Evolutionary conservation across 2,113 vertebrate species (phyloP).

Genomic region (Gnathonemus longibarbis): DNA sequence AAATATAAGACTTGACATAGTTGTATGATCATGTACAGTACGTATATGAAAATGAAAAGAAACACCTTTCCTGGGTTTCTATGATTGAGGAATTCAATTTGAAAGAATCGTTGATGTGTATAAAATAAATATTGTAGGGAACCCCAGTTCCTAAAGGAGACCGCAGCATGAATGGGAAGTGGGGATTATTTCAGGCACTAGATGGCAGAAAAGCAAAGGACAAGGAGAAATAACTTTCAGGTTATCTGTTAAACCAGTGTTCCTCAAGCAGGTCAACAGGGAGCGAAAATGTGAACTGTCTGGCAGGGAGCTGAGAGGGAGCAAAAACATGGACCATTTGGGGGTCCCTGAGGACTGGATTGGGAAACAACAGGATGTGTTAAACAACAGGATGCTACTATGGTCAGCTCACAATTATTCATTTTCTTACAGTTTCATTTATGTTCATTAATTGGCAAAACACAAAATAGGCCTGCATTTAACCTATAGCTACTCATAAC

Average conservation of each 20-base stretch:
- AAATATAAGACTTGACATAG: background rate
- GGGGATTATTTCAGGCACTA: background rate
- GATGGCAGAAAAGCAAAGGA: conserved; percentile 18
- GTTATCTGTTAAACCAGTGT: background rate
- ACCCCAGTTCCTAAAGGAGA: background rate
- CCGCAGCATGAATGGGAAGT: background rate
- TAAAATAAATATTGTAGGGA: background rate
- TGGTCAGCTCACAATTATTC: background rate
- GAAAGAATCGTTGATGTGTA: background rate
- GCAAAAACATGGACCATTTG: background rate
- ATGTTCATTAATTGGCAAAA: background rate
- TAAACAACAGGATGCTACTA: background rate
- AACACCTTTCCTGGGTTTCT: background rate
- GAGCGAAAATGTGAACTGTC: background rate
- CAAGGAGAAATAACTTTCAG: background rate
- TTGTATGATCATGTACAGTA: background rate
- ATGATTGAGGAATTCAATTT: background rate
- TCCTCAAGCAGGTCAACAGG: background rate
- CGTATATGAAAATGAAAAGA: background rate
- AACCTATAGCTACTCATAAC: background rate
- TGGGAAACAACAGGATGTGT: background rate
- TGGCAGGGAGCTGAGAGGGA: background rate
- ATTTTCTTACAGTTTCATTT: background rate
- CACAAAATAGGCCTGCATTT: background rate
- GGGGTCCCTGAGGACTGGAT: background rate